Percentiles rank a stretch among this genome's conserved stretches.
These are phyloP conservation scores for Daboia siamensis DNA, from an alignment of 2,113 vertebrate genomes.

Conservation along the genomic window DNA sequence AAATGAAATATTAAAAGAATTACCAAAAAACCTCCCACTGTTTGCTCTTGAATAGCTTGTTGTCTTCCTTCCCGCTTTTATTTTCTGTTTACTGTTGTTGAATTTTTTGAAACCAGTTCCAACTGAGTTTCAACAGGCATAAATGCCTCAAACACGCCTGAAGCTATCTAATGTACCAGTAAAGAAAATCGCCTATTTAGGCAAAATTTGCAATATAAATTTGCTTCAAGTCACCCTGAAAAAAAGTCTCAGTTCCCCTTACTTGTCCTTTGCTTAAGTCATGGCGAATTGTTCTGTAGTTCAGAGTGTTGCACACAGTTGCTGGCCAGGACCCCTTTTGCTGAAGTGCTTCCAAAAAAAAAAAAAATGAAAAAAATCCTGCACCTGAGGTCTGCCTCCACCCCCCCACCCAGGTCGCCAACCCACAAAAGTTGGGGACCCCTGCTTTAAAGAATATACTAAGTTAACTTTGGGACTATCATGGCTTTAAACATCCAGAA, in stretches of 20 bases:
- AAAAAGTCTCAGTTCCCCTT: constrained; percentile 34
- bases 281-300: not conserved
- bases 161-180: constrained; percentile 36
- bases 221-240: constrained; percentile 44
- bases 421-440: too few species aligned
- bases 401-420: too few species aligned
- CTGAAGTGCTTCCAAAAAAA: too few species aligned
- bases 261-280: not conserved
- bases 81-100: constrained; percentile 26
- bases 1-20: not conserved
- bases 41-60: constrained; percentile 32
- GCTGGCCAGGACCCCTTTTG: too few species aligned
- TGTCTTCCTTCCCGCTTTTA: constrained; percentile 19
- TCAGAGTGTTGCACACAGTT: not conserved
- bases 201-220: constrained; percentile 47
- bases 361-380: too few species aligned
- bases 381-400: too few species aligned
- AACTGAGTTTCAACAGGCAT: constrained; percentile 37
- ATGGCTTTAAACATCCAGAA: not conserved
- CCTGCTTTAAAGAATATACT: not conserved
- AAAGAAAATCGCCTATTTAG: constrained; percentile 42
- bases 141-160: constrained; percentile 43
- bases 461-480: not conserved
- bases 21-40: not conserved
- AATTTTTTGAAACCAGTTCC: constrained; percentile 44